Evolutionary conservation across 1,140 invertebrate genomes (phyloP).

Genomic region (Asobara japonica): DNA sequence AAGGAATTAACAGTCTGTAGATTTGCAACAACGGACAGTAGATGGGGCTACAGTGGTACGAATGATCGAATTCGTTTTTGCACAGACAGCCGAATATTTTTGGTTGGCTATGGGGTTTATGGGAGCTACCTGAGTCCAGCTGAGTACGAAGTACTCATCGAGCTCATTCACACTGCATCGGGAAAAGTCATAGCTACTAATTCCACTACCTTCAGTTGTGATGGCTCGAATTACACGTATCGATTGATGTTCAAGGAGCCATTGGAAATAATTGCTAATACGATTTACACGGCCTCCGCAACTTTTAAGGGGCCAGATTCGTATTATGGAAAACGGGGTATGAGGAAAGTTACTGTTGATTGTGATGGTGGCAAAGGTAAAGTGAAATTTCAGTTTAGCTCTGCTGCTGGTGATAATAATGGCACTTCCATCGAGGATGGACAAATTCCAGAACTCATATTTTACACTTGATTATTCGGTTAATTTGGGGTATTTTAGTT

Average conservation of each 20-base stretch:
- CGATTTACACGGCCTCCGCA: slow-evolving; percentile 85
- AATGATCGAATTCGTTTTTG: slow-evolving; percentile 87
- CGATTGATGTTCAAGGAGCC: slow-evolving; percentile 91
- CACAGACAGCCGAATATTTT: slow-evolving; percentile 84
- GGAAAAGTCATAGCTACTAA: slow-evolving; percentile 82
- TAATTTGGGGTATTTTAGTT: neutral
- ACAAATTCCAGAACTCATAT: slow-evolving; percentile 91
- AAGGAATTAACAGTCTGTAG: slow-evolving; percentile 84
- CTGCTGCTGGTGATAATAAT: slow-evolving; percentile 89
- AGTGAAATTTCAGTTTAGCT: slow-evolving; percentile 87
- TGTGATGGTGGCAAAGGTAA: slow-evolving; percentile 76
- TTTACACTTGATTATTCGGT: slow-evolving; percentile 70
- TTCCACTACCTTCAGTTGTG: slow-evolving; percentile 81
- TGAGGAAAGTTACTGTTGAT: slow-evolving; percentile 80
- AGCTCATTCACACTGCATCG: slow-evolving; percentile 81
- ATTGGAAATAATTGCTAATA: slow-evolving; percentile 83
- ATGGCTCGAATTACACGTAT: slow-evolving; percentile 85
- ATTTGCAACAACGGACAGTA: slow-evolving; percentile 83
- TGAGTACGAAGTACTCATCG: slow-evolving; percentile 83
- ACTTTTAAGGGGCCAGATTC: slow-evolving; percentile 89
- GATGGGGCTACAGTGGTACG: slow-evolving; percentile 90
- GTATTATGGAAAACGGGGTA: slow-evolving; percentile 86
- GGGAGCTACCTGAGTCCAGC: slow-evolving; percentile 85
- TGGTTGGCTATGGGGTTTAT: slow-evolving; percentile 89
- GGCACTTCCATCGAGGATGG: slow-evolving; percentile 91